Evolutionary conservation across 2,113 vertebrate species (phyloP), one percentile per base, ranked within the genome.

Genomic region (Epinephelus moara): DNA sequence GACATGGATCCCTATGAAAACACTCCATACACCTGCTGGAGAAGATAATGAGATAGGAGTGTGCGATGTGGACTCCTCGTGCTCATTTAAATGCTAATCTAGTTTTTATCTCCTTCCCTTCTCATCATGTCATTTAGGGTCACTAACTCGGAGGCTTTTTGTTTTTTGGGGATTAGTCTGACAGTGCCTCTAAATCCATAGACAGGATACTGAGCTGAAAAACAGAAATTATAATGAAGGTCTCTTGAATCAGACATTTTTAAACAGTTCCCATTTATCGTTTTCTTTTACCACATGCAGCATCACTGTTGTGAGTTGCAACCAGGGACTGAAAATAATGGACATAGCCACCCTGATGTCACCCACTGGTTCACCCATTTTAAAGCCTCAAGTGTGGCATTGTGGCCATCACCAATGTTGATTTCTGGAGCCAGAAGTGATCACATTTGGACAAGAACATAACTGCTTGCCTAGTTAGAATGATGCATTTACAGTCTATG

Each of bases 21-120:
- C 55, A 70, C 63, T 63, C 49, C 56, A 62, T 30, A 40, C 82
- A 80, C 71, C 77, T 80, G 71, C 57, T 70, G 57, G 64, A 85
- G 70, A 19, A 64, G 40, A 80, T 64, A 85, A 80, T 64, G 50
- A 75, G 71, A 75, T 57, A n/a, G 62, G n/a, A 30, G 25, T 7
- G 25, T 57, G 25, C 8, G 7, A 37, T 6, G 45, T 25, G 30
- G 62, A 37, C 33, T 68, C 53, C 61, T 19, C 42, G 27, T 1
- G n/a, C 62, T 74, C 63, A 84, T 84, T 84, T 75, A 79, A 85
- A 85, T 70, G 63, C 70, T 84, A 75, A 84, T 80, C 50, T 52
- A 17, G 45, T 50, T 50, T 75, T 27, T 69, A 66, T 68, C 72
- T 61, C 42, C 18, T 27, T 15, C 47, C 45, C 14, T 33, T 40